Evolutionary conservation across 2,113 vertebrate genomes (phyloP), one percentile per base, ranked within the genome.

Genomic region (Girardinichthys multiradiatus): DNA sequence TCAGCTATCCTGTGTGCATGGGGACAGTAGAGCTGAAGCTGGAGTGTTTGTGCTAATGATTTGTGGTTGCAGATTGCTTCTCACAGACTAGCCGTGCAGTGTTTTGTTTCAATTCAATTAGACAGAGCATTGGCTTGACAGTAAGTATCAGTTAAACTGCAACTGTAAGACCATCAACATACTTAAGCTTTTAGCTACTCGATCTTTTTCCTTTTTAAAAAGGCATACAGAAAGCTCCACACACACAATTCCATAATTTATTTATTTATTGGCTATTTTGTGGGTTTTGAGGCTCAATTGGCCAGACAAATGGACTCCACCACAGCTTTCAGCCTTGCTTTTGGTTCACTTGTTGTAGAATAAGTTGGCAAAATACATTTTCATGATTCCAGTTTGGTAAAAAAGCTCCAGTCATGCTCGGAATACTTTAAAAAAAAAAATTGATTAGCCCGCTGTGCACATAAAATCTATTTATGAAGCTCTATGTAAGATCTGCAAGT

Each of bases 131-230:
- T 21, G 57, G 27, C 58, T 68, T 26, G 42, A n/a, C 81, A 78
- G 4, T 84, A 83, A 87, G 86, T 83, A 89, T 81, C 88, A 88
- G 79, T 84, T 89, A 82, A 89, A 83, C 75, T 74, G 76, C 81
- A 74, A 74, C 67, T 84, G 72, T 51, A 84, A 76, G 57, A 74
- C 64, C 61, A 74, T 84, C 64, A 66, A 66, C 83, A 73, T 82
- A 61, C 77, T 85, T 85, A 90, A 87, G 84, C 87, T 90, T 82
- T 91, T 84, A 86, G 67, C 35, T 19, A 39, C 64, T 59, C 30
- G n/a, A 54, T 29, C 21, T 4, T 19, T 2, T 39, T 68, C 45
- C 35, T 15, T 3, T 45, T 27, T 37, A 10, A 51, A 48, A 24
- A 31, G 42, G 57, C 24, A 45, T 45, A 77, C 51, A 45, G 31